These are phyloP conservation scores for Kuschelorhynchus macadamiae DNA, from an alignment of 2,888 invertebrate genomes.

Conservation along the genomic window DNA sequence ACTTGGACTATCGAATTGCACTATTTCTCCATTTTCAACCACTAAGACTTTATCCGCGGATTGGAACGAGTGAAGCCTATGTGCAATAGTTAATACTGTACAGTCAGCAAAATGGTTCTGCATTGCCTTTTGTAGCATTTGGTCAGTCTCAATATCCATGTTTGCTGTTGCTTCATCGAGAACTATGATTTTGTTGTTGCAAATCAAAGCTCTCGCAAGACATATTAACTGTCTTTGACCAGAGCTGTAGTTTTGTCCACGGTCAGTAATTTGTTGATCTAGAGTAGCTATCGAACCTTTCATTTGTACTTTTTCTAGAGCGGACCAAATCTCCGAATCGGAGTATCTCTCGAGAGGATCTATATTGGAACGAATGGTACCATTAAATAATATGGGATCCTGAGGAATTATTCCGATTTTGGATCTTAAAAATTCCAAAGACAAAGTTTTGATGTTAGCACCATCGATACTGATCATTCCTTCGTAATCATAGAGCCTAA, in stretches of 20 bases:
- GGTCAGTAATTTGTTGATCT: constrained; percentile 80
- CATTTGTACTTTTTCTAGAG: constrained; percentile 86
- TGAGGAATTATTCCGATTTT: constrained; percentile 89
- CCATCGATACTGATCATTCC: constrained; percentile 88
- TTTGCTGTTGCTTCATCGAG: constrained; percentile 85
- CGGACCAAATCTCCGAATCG: constrained; percentile 86
- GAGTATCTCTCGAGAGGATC: constrained; percentile 88
- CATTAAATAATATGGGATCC: constrained; percentile 89
- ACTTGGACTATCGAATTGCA: constrained; percentile 81
- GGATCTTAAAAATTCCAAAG: constrained; percentile 81
- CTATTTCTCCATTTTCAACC: constrained; percentile 82
- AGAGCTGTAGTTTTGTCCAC: constrained; percentile 68
- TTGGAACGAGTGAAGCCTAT: constrained; percentile 87
- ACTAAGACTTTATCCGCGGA: constrained; percentile 86
- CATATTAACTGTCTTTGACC: constrained; percentile 79
- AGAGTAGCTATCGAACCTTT: constrained; percentile 77
- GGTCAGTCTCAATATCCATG: constrained; percentile 84
- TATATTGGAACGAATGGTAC: constrained; percentile 88
- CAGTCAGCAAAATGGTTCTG: constrained; percentile 80
- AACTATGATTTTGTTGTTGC: constrained; percentile 66
- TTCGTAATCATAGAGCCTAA: constrained; percentile 83
- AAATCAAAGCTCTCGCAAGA: constrained; percentile 74
- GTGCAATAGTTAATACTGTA: constrained; percentile 88
- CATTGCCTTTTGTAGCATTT: constrained; percentile 82
- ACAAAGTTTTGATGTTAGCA: constrained; percentile 77